Base-by-base conservation (phyloP, 1,140 invertebrate species). In the Holotrichia oblita region DNA sequence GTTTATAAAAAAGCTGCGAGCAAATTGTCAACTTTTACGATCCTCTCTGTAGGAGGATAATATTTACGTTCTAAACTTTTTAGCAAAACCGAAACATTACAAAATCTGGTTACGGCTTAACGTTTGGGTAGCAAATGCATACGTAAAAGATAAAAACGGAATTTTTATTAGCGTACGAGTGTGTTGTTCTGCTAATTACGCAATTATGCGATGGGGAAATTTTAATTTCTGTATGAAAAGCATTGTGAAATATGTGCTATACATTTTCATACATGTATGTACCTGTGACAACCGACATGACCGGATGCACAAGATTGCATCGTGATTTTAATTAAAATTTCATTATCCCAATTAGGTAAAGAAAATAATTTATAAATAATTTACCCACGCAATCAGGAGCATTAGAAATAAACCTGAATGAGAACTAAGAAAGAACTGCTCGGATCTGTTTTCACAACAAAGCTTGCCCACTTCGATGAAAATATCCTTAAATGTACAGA, bases 121-220 rank as follows among this genome's bases (percentile, higher is more conserved):
- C 48, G 48, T 17, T 55, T 55, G 14, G 48, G 14, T 17, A 55
- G n/a, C 48, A n/a, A 55, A 55, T 55, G 9, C 48, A 55, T 6
- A 55, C 48, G 48, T 10, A 55, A 55, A 2, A 55, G 4, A 55
- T 55, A 55, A 55, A 55, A 14, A 10, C 17, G n/a, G 48, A 55
- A 34, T 55, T 55, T 55, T 55, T 17, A 55, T 55, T 55, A 55
- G 14, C 17, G 12, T 17, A 17, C 48, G 48, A 14, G 48, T 55
- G n/a, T 55, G 48, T 17, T 55, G 17, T 55, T 55, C 48, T 55
- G 48, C 48, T 55, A 55, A 55, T 55, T 55, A 55, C 48, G 48
- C 48, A 55, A 55, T 55, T 17, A 55, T 17, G 48, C 17, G n/a
- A 6, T n/a, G 48, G 48, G 17, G 48, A 17, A 55, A 17, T 55